These are phyloP conservation scores for Zygogramma bicolorata DNA, from an alignment of 2,888 invertebrate genomes.

Conservation along the genomic window DNA sequence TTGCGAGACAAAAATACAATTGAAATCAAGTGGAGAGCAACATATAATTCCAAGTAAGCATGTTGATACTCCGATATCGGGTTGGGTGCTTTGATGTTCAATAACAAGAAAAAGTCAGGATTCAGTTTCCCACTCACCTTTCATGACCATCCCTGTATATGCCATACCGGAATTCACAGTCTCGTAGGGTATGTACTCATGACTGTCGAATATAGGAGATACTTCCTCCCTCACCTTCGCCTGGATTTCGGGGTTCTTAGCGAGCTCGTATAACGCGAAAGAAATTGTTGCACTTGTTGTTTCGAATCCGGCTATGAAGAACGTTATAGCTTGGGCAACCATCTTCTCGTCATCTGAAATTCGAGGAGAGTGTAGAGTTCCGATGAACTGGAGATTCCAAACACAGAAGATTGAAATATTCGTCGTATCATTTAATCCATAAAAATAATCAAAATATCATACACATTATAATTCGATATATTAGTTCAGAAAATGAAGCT, in stretches of 20 bases:
- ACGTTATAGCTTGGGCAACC: slow-evolving; percentile 64
- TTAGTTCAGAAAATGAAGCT: too few species aligned
- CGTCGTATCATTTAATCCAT: too few species aligned
- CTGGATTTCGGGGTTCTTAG: slow-evolving; percentile 64
- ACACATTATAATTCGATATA: too few species aligned
- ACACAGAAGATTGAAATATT: too few species aligned
- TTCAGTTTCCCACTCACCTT: not conserved
- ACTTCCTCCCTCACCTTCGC: slow-evolving; percentile 63
- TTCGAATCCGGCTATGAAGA: slow-evolving; percentile 69
- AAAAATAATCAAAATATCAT: too few species aligned
- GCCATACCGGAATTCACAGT: not conserved
- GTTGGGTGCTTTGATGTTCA: too few species aligned
- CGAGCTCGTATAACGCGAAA: slow-evolving; percentile 65
- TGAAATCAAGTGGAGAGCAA: too few species aligned
- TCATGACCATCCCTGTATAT: slow-evolving; percentile 15
- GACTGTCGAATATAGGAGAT: not conserved
- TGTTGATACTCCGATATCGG: too few species aligned
- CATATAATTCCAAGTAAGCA: too few species aligned
- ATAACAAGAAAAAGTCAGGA: not conserved
- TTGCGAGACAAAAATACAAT: too few species aligned
- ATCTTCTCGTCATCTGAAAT: slow-evolving; percentile 54
- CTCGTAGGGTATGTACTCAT: slow-evolving; percentile 14
- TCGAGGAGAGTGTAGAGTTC: not conserved
- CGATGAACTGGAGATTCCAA: not conserved
- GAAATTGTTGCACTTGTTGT: slow-evolving; percentile 66